Base-by-base conservation (phyloP, 1,140 invertebrate genomes). In the Dendroctonus ponderosae region DNA sequence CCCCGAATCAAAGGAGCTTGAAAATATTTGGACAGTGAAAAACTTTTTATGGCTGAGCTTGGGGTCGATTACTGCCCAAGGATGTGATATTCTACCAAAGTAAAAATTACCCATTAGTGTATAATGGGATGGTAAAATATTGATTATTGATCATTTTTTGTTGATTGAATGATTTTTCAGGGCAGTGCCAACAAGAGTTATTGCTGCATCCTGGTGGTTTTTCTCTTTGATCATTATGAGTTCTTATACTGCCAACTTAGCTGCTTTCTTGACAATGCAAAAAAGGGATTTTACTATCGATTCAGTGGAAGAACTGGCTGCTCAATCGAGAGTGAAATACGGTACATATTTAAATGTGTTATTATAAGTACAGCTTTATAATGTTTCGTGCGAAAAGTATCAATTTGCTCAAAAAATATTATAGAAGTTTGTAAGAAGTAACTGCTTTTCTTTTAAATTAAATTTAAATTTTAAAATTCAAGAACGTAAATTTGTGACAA, bases 171-270 rank as follows among this genome's bases (percentile, higher is more conserved):
- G n/a, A n/a, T n/a, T n/a, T n/a, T n/a, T 40, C 40, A 89, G 89
- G 73, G 87, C 89, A n/a, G 82, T 89, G 1, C 87, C 88, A 0
- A 89, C 91, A 5, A 82, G 93, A 14, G 86, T 92, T 0, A 87
- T 89, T 12, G 89, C 89, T 0, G 92, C 91, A 82, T 89, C 89
- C 54, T 98, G 95, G 94, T 97, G 93, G 93, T 95, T 97, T 75
- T 98, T 97, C 76, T 91, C 92, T 0, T 82, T 98, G 8, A 97
- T 98, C 71, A 94, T 98, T 80, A 91, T 94, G 8, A 94, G 94
- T 8, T 96, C 94, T 0, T 98, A 98, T 77, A 98, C 95, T 0
- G 96, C 96, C 7, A 97, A 97, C 80, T 82, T 98, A 62, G 94
- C 96, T 5, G 95, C 96, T 8, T 98, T 96, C 71, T 81, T 99